Evolutionary conservation across 2,797 vertebrate species (phyloP).

Genomic region (Hydrophis major): DNA sequence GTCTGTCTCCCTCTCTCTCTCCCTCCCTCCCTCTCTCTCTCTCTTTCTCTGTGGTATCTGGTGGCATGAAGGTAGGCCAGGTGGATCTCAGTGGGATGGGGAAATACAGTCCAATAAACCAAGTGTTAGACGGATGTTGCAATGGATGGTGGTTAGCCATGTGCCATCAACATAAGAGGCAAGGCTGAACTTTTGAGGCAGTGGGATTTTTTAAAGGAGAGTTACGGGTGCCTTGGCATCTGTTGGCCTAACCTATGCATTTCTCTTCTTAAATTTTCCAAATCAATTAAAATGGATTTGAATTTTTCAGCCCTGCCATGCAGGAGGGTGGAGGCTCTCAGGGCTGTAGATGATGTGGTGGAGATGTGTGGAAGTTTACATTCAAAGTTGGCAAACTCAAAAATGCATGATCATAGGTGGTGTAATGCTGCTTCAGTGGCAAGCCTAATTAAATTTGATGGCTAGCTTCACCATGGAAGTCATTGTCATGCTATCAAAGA

Average conservation of each 20-base stretch:
- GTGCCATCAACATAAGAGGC: neutral
- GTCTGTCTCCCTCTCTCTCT: neutral
- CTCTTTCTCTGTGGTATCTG: neutral
- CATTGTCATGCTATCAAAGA: neutral
- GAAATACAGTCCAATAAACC: neutral
- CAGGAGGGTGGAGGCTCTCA: neutral
- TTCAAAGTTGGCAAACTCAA: neutral
- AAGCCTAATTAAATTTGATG: neutral
- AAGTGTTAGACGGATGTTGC: neutral
- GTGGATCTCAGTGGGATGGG: neutral
- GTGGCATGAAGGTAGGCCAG: neutral
- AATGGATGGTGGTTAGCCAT: neutral
- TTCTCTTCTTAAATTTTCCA: neutral
- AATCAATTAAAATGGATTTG: neutral
- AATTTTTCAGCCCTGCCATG: neutral
- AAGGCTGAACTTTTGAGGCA: neutral
- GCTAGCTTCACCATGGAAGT: neutral
- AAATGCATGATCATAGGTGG: neutral
- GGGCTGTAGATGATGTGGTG: neutral
- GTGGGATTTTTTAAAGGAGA: neutral
- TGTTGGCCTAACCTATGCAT: neutral
- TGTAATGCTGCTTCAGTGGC: neutral
- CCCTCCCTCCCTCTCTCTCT: neutral
- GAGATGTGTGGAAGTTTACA: neutral
- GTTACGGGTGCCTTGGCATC: neutral